These are phyloP conservation scores for Pogonomyrmex californicus DNA, from an alignment of 1,140 invertebrate species.

Conservation along the genomic window DNA sequence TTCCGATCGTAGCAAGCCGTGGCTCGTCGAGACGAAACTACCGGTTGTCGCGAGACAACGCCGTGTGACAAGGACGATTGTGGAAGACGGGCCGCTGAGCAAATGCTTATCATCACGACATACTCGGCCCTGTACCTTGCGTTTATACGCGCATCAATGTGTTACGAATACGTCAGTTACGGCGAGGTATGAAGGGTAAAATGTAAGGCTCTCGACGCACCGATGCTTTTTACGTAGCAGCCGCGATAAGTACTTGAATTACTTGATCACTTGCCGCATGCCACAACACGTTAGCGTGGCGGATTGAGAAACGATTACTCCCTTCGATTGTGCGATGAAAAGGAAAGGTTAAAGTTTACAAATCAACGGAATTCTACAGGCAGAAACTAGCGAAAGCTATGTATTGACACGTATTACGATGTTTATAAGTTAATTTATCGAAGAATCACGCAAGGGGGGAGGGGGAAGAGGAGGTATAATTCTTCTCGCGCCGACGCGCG, in stretches of 20 bases:
- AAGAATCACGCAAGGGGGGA: neutral
- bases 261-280: conserved; percentile 22
- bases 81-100: conserved; percentile 24
- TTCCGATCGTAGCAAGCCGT: conserved; percentile 62
- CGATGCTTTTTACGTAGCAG: neutral
- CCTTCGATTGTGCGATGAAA: neutral
- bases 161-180: neutral
- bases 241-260: neutral
- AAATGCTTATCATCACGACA: conserved; percentile 59
- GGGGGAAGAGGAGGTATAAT: neutral
- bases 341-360: conserved; percentile 31
- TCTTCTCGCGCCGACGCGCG: conserved; percentile 16
- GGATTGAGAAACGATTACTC: conserved; percentile 30
- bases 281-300: neutral
- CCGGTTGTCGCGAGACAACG: conserved; percentile 10
- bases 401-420: conserved; percentile 1
- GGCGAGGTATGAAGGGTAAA: neutral
- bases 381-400: neutral
- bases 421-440: conserved; percentile 33
- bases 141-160: neutral
- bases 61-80: conserved; percentile 61
- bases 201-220: neutral
- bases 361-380: neutral
- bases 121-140: conserved; percentile 13
- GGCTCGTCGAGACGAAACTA: conserved; percentile 40